Evolutionary conservation across 2,113 vertebrate species (phyloP).

Genomic region (Anguilla japonica): DNA sequence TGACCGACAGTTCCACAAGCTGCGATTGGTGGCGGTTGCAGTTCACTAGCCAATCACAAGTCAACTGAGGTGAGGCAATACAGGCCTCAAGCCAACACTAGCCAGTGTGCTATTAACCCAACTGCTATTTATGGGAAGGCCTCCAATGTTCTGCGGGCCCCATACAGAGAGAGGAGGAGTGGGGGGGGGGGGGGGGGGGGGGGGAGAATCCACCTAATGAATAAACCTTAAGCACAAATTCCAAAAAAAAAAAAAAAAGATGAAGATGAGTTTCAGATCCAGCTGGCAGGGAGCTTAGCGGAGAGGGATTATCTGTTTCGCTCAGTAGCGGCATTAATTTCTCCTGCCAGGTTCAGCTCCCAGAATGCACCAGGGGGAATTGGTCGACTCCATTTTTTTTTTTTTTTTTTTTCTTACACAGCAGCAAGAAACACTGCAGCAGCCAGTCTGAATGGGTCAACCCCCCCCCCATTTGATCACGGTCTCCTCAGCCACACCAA

Average conservation of each 20-base stretch:
- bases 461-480: conserved; percentile 2
- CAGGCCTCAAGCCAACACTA: not conserved
- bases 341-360: conserved; percentile 66
- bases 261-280: conserved; percentile 50
- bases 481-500: not conserved
- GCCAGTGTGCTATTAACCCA: not conserved
- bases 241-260: conserved; percentile 49
- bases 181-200: not conserved
- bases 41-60: not conserved
- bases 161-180: conserved; percentile 34
- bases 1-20: not conserved
- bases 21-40: not conserved
- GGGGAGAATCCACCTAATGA: conserved; percentile 59
- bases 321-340: conserved; percentile 55
- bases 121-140: not conserved
- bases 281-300: conserved; percentile 44
- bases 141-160: conserved; percentile 35
- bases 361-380: conserved; percentile 63
- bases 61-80: not conserved
- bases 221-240: conserved; percentile 59
- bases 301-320: conserved; percentile 64
- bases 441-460: not conserved
- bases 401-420: conserved; percentile 18
- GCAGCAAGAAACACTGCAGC: not conserved
- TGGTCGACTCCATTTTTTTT: conserved; percentile 43